Conservation (phyloP, 2,888 invertebrate species). For the Campoplex nolae region DNA sequence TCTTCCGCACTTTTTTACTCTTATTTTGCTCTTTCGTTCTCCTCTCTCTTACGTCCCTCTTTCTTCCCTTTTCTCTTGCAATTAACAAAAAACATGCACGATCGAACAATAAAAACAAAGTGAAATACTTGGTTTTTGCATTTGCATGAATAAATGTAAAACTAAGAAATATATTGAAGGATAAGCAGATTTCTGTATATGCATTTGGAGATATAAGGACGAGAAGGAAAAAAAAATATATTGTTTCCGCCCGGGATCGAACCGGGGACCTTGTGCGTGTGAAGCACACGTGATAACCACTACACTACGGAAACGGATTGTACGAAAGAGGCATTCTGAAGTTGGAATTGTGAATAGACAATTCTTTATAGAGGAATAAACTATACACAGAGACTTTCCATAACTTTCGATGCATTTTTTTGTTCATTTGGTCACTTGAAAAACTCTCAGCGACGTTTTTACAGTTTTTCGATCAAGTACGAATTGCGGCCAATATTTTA, state of each 20-base stretch:
- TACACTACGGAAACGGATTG: constrained; percentile 89
- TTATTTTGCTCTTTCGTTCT: neutral
- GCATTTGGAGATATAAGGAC: neutral
- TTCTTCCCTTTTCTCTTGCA: neutral
- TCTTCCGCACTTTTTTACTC: constrained; percentile 47
- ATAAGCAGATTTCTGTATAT: neutral
- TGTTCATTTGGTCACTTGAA: too few species aligned
- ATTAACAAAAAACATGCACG: neutral
- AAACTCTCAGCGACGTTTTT: too few species aligned
- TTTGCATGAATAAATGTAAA: neutral
- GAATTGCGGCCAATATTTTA: neutral
- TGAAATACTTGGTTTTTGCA: neutral
- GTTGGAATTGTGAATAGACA: neutral
- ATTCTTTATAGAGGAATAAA: neutral
- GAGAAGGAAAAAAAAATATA: constrained; percentile 8
- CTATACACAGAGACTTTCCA: neutral
- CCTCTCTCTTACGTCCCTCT: constrained; percentile 21
- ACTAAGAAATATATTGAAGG: neutral
- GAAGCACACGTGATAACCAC: constrained; percentile 93
- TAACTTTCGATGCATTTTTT: too few species aligned
- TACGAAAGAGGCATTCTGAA: too few species aligned
- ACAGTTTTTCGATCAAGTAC: too few species aligned
- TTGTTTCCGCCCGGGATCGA: constrained; percentile 80
- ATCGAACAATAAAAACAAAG: neutral
- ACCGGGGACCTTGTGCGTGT: constrained; percentile 88